Conservation (phyloP, 2,888 invertebrate genomes). For the Pammene fasciana region DNA sequence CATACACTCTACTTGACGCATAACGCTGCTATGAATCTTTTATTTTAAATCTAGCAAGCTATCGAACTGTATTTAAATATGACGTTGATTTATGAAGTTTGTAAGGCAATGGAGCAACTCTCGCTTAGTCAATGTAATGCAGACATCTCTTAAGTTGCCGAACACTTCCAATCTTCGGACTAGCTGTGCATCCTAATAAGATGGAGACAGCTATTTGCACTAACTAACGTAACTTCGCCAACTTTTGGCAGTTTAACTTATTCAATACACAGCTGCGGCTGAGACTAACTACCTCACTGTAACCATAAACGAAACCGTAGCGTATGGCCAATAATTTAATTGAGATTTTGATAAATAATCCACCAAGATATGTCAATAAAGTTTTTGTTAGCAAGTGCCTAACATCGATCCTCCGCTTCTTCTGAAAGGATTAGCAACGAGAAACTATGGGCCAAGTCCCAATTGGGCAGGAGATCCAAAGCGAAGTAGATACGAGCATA, state of each 20-base stretch:
- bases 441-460: no score
- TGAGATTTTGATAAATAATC: no score
- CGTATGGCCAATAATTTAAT: no score
- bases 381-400: no score
- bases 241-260: constrained; percentile 29
- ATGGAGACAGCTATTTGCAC: constrained; percentile 31
- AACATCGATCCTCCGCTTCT: no score
- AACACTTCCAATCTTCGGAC: constrained; percentile 26
- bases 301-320: constrained; percentile 13
- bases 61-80: constrained; percentile 6
- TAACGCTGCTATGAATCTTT: background rate
- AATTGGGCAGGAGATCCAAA: no score
- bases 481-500: no score
- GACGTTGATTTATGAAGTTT: constrained; percentile 14
- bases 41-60: background rate
- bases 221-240: constrained; percentile 31
- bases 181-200: constrained; percentile 37
- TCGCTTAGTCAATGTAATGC: constrained; percentile 12
- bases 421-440: no score
- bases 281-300: constrained; percentile 22
- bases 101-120: constrained; percentile 14
- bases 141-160: constrained; percentile 28
- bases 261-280: constrained; percentile 30
- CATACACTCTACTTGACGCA: no score
- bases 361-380: no score